Conservation (phyloP, 2,888 invertebrate genomes). For the Parasteatoda lunata region DNA sequence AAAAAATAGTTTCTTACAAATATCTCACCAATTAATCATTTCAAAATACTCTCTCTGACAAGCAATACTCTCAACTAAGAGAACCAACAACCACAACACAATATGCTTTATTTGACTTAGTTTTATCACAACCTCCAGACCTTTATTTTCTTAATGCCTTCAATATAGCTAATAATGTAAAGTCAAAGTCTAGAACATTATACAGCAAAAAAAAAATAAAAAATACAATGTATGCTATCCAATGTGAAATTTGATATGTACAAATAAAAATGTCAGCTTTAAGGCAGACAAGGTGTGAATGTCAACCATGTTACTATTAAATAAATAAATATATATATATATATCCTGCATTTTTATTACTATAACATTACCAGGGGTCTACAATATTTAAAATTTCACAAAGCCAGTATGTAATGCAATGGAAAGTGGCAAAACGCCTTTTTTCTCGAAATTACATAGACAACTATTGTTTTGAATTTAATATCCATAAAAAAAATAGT, state of each 20-base stretch:
- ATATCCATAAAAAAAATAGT: no score
- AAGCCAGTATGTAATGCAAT: no score
- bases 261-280: background rate
- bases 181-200: background rate
- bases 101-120: conserved; percentile 11
- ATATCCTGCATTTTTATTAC: no score
- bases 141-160: background rate
- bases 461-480: no score
- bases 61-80: background rate
- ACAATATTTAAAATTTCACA: no score
- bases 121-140: conserved; percentile 15
- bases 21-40: background rate
- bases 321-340: no score
- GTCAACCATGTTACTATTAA: no score
- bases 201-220: background rate
- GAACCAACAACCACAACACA: background rate
- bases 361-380: no score
- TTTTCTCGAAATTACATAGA: no score
- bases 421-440: no score
- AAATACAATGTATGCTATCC: background rate
- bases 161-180: background rate
- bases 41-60: background rate
- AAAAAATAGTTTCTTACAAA: no score
- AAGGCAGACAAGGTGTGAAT: background rate
- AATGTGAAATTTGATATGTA: background rate